Evolutionary conservation across 2,113 vertebrate genomes (phyloP).

Genomic region (Manacus vitellinus): DNA sequence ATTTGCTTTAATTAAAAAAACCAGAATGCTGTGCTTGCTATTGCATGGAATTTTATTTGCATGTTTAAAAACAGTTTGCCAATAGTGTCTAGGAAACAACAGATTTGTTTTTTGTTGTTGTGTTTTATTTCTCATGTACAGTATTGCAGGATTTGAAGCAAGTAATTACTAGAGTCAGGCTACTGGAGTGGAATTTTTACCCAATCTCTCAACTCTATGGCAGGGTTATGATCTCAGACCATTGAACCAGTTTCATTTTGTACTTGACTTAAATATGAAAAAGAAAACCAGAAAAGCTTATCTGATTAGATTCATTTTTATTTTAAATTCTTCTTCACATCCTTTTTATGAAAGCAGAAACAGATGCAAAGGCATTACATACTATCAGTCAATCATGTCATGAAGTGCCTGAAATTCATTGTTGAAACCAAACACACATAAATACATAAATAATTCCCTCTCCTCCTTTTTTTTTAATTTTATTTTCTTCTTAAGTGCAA

Average conservation of each 20-base stretch:
- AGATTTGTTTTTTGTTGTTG: neutral
- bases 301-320: neutral
- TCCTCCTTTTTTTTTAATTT: fast-evolving
- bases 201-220: neutral
- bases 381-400: neutral
- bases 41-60: neutral
- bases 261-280: neutral
- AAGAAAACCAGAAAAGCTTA: neutral
- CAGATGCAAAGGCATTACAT: neutral
- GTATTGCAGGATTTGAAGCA: neutral
- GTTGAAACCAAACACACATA: neutral
- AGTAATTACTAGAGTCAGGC: neutral
- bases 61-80: neutral
- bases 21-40: neutral
- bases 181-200: neutral
- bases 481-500: neutral
- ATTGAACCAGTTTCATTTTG: neutral
- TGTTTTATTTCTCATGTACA: neutral
- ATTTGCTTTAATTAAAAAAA: neutral
- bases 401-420: neutral
- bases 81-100: neutral
- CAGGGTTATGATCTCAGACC: neutral
- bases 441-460: neutral
- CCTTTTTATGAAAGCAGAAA: neutral
- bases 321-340: conserved; percentile 12